These are phyloP conservation scores for Thecophora atra DNA, from an alignment of 2,888 invertebrate genomes.

Conservation along the genomic window DNA sequence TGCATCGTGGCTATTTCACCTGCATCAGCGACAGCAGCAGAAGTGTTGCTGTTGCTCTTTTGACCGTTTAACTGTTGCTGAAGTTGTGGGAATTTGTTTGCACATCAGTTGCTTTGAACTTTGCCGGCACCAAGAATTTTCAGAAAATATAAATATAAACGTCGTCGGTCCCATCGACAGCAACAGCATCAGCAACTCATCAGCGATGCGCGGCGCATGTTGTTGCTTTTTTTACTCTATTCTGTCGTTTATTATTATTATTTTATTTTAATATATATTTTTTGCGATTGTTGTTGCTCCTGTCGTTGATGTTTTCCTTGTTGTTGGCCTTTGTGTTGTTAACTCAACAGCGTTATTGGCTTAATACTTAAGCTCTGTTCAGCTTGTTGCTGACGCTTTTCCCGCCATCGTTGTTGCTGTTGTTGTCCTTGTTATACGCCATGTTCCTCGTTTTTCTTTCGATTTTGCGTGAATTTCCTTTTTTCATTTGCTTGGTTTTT, in stretches of 20 bases:
- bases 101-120: constrained; percentile 23
- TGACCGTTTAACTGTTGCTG: constrained; percentile 53
- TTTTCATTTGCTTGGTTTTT: not conserved
- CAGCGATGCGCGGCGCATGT: not conserved
- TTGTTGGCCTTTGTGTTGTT: not conserved
- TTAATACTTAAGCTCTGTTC: constrained; percentile 1
- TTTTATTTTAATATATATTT: not conserved
- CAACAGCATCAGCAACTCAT: not conserved
- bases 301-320: constrained; percentile 13
- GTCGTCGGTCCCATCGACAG: not conserved
- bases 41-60: constrained; percentile 39
- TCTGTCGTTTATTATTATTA: not conserved
- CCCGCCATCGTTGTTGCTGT: constrained; percentile 10
- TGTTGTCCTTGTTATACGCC: not conserved
- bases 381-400: not conserved
- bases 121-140: not conserved
- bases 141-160: not conserved
- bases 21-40: constrained; percentile 25
- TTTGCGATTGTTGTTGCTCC: not conserved
- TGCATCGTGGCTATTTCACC: not conserved
- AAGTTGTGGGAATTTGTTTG: constrained; percentile 33
- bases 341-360: not conserved
- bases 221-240: not conserved
- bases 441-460: not conserved
- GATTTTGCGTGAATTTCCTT: not conserved